These are phyloP conservation scores for Spheniscus mendiculus DNA, from an alignment of 2,113 vertebrate species.

Conservation along the genomic window DNA sequence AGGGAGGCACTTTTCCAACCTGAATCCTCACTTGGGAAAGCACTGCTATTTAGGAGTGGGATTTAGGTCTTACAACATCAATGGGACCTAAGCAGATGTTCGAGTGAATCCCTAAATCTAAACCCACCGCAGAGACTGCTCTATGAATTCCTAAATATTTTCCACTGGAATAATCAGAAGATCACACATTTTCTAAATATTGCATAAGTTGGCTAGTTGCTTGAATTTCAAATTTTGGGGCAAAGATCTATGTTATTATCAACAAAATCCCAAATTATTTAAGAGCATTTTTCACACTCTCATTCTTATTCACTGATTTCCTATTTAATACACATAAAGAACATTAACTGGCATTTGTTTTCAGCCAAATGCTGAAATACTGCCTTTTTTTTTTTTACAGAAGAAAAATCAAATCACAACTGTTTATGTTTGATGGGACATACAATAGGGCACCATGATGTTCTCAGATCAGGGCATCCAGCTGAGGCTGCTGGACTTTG, in stretches of 20 bases:
- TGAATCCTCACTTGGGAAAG: background rate
- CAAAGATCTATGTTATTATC: conserved; percentile 21
- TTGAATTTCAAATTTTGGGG: conserved; percentile 22
- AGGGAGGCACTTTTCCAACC: background rate
- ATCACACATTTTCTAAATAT: conserved; percentile 30
- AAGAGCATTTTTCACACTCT: background rate
- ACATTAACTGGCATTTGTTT: conserved; percentile 1
- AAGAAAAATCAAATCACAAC: background rate
- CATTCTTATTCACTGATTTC: conserved; percentile 33
- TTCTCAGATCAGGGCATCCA: background rate
- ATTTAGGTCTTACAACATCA: background rate
- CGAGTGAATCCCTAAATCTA: background rate
- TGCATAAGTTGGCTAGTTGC: conserved; percentile 11
- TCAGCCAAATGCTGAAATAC: conserved; percentile 10
- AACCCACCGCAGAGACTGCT: background rate
- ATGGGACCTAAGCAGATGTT: background rate
- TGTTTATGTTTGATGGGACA: background rate
- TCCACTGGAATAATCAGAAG: conserved; percentile 31
- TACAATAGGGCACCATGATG: background rate
- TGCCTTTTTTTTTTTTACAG: background rate
- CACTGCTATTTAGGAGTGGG: background rate
- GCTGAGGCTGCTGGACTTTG: background rate
- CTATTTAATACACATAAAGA: conserved; percentile 46
- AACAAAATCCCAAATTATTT: conserved; percentile 31
- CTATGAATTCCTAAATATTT: background rate